Conservation (phyloP, 2,888 invertebrate species). For the Eremobia ochroleuca region DNA sequence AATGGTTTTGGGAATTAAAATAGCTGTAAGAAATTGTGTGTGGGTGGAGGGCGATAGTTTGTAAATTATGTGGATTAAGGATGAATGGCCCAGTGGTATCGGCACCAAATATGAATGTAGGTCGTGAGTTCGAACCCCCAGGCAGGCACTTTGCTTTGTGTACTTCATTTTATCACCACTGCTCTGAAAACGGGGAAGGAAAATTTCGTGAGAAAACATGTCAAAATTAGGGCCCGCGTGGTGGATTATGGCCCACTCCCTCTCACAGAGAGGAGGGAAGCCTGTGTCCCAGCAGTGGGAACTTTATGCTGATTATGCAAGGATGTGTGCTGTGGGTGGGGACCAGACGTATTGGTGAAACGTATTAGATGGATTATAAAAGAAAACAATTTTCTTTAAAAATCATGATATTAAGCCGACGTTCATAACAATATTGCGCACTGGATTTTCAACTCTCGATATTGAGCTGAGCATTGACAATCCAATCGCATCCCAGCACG, state of each 20-base stretch:
- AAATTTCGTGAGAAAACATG: too few relatives aligned
- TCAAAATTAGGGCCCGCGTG: too few relatives aligned
- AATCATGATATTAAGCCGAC: not conserved
- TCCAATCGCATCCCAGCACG: too few relatives aligned
- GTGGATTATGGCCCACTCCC: not conserved
- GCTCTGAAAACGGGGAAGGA: too few relatives aligned
- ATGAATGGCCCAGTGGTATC: not conserved
- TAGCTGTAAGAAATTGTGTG: conserved; percentile 5
- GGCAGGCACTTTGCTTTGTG: too few relatives aligned
- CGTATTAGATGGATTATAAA: not conserved
- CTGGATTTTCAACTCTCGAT: too few relatives aligned
- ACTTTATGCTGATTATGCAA: not conserved
- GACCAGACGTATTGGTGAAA: not conserved
- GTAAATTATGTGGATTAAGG: conserved; percentile 22
- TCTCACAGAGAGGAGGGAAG: not conserved
- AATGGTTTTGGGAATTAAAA: conserved; percentile 51
- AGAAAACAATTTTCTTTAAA: not conserved
- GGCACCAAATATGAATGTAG: too few relatives aligned
- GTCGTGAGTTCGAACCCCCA: too few relatives aligned
- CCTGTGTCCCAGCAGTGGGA: not conserved
- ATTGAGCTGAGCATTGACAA: too few relatives aligned
- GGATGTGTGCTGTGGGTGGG: too few relatives aligned
- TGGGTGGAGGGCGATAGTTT: conserved; percentile 18
- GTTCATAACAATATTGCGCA: too few relatives aligned
- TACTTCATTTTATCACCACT: too few relatives aligned